Conservation (phyloP, 2,113 vertebrate species). For the Manacus vitellinus region DNA sequence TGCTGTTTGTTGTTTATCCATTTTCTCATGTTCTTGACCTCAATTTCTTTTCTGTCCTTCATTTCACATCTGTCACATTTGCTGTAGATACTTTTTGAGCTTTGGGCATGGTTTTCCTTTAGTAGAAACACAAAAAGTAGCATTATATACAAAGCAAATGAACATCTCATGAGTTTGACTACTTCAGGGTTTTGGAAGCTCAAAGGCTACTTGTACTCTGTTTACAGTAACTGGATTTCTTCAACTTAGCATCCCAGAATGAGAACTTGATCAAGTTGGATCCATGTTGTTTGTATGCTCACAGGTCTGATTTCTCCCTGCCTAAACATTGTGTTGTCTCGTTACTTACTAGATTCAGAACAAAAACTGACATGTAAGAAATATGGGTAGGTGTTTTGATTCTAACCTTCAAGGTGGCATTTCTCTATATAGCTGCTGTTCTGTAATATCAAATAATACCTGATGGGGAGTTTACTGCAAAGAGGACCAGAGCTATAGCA, state of each 20-base stretch:
- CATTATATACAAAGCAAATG: not conserved
- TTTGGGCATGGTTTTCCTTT: not conserved
- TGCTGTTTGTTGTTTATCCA: not conserved
- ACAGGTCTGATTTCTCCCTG: not conserved
- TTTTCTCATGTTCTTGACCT: not conserved
- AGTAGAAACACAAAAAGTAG: not conserved
- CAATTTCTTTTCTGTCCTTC: not conserved
- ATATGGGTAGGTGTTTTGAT: not conserved
- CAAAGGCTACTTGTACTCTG: not conserved
- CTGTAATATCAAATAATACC: not conserved
- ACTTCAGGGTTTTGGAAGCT: not conserved
- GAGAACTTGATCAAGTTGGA: not conserved
- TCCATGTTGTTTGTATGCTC: not conserved
- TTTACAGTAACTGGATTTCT: not conserved
- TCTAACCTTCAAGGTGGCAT: not conserved
- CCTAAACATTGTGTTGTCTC: rapidly evolving
- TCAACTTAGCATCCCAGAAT: not conserved
- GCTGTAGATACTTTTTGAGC: not conserved
- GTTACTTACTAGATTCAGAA: not conserved
- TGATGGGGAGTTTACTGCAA: not conserved
- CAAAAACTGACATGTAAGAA: not conserved
- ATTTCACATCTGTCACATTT: not conserved
- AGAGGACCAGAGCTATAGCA: not conserved
- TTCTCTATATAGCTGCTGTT: not conserved
- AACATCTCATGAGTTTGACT: not conserved